Evolutionary conservation across 2,113 vertebrate species (phyloP), one percentile per base, ranked within the genome.

Genomic region (Loxodonta africana): DNA sequence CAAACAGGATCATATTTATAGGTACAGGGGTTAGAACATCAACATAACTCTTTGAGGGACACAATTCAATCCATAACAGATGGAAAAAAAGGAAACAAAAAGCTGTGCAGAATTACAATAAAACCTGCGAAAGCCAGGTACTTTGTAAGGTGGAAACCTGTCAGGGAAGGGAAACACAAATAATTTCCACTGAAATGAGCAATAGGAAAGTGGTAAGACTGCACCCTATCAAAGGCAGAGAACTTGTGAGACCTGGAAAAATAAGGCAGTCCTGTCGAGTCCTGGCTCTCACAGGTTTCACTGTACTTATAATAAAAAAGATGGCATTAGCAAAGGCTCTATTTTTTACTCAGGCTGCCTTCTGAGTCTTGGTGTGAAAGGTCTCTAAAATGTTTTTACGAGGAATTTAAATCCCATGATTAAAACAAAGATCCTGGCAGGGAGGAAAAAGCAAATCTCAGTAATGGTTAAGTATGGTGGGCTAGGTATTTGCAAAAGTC

Each of bases 391-490:
- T 80, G 80, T 74, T 93, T 95, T 96, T 62, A 33, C 84, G 81
- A 76, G 51, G 41, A 96, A 92, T 95, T 81, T 53, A 96, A 82
- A 97, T 96, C 89, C 33, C 3, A 88, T 91, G 69, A 93, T 73
- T 73, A 86, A 97, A 98, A 93, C 82, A 90, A 88, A 94, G 84
- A 62, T 95, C 18, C 8, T 86, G 82, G 37, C 90, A 84, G 76
- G 46, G 69, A 90, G 23, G 82, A 94, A 98, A 97, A 94, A 46
- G 41, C 77, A 92, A 94, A 92, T 67, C 41, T 96, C 51, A 41
- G 77, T 63, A 87, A 9, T 82, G 88, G n/a, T 94, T 80, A 95
- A 80, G 21, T 67, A 60, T 65, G 96, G 53, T 46, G 8, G 0
- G 0, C 60, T 71, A 93, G 78, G 21, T 85, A 30, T 97, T 94